phyloP scores from a whole-genome alignment of 2,797 vertebrate genomes.

The Semotilus atromaculatus region DNA sequence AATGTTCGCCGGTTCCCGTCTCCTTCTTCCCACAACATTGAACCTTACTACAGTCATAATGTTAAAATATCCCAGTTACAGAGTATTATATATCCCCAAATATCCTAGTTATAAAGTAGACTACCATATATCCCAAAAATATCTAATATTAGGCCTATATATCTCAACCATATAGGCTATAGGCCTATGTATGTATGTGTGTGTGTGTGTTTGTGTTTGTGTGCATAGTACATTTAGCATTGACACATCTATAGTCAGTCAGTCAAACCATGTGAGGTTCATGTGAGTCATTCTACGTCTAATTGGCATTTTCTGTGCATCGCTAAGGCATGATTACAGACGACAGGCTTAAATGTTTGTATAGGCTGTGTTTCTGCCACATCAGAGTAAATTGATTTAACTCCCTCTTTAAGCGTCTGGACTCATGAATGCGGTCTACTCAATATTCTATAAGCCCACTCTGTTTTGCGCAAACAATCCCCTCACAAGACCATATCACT shows the following conservation, averaged over 20 bases:
- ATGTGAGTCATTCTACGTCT: constrained; percentile 5
- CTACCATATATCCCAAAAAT: background rate
- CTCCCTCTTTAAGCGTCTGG: background rate
- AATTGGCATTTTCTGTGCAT: background rate
- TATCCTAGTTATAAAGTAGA: background rate
- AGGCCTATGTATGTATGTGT: too few species aligned
- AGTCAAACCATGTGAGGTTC: constrained; percentile 40
- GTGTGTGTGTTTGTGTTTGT: too few species aligned
- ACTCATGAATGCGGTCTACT: constrained; percentile 4
- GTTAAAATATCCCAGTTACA: background rate
- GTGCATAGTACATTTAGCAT: too few species aligned
- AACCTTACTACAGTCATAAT: too few species aligned
- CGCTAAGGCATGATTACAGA: background rate
- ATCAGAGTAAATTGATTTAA: constrained; percentile 8
- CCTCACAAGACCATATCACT: background rate
- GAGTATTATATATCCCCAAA: too few species aligned
- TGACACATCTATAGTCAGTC: background rate
- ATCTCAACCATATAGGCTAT: too few species aligned
- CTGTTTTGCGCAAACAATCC: background rate
- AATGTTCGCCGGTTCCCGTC: too few species aligned
- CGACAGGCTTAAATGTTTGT: background rate
- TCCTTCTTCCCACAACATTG: too few species aligned
- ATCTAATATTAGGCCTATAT: too few species aligned
- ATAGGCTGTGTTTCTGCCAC: background rate
- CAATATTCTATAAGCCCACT: background rate